Evolutionary conservation across 2,888 invertebrate species (phyloP), one percentile per base, ranked within the genome.

Genomic region (Leucoptera coffeella): DNA sequence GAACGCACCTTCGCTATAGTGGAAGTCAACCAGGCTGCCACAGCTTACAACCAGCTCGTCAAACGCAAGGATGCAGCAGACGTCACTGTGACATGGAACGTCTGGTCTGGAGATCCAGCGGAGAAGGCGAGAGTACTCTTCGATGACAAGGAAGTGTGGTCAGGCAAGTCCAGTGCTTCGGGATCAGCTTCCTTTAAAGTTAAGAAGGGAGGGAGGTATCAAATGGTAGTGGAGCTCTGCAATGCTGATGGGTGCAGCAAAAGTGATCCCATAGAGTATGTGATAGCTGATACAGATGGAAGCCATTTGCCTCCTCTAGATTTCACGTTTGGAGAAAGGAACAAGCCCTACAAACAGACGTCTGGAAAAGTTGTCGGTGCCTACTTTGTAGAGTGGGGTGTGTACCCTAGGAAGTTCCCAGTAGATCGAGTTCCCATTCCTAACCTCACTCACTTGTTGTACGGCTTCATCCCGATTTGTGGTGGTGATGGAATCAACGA

Each of bases 331-430:
- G 60, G 52, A 22, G 69, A 69, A 29, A 62, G 45, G 37, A 65
- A 69, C 34, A 69, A 69, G 32, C 60, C 53, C 1, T 69, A 60
- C 40, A 69, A 65, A 36, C 69, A 69, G 37, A 64, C 62, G 6
- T 65, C 69, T 20, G 67, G 67, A 7, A 69, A 69, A 38, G 67
- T 69, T 2, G 45, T 67, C 3, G 69, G 62, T 13, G 69, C 52
- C 2, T 69, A 69, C 39, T 69, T 69, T 29, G 67, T 67, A 2
- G 69, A 69, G 43, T 69, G 69, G 69, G 69, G 69, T 13, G 69
- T 69, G 3, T 69, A 69, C 32, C 69, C 67, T 0, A 57, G 69
- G 20, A 62, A 62, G 35, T 69, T 60, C 43, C 67, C 69, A 4
- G 64, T 65, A 2, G 69, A 69, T 30, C 49, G 49, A 12, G 33